phyloP scores from a whole-genome alignment of 2,888 invertebrate species.

The Cenopis cana region DNA sequence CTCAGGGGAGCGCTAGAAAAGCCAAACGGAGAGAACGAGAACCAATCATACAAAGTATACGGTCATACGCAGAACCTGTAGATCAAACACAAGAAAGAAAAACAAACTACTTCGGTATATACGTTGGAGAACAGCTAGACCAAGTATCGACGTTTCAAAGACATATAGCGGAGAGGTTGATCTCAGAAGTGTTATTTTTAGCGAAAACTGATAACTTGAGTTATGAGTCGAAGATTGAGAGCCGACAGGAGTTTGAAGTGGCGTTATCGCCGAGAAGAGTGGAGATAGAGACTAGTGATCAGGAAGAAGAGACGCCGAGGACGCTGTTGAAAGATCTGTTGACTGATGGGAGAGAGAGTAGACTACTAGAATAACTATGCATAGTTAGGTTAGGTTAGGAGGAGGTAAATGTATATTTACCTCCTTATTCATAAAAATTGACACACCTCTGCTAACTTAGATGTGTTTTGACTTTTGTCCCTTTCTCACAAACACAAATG shows the following conservation, averaged over 20 bases:
- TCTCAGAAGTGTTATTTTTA: constrained; percentile 16
- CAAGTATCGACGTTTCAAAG: constrained; percentile 9
- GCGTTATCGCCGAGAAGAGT: background rate
- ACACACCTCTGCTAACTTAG: too few species aligned
- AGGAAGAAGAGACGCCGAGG: too few species aligned
- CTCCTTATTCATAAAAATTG: too few species aligned
- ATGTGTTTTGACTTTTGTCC: too few species aligned
- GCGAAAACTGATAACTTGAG: constrained; percentile 4
- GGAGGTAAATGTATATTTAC: too few species aligned
- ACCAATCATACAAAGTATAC: background rate
- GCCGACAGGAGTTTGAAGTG: background rate
- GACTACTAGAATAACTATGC: too few species aligned
- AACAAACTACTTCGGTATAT: constrained; percentile 1
- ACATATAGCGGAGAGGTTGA: constrained; percentile 6
- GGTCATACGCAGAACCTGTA: background rate
- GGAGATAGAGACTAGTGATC: background rate
- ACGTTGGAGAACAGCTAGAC: constrained; percentile 6
- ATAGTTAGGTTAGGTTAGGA: too few species aligned
- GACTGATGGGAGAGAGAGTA: background rate
- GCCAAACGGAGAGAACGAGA: background rate
- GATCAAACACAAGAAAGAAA: background rate
- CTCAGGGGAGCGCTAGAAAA: background rate
- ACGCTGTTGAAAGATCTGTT: constrained; percentile 5
- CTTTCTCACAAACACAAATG: too few species aligned
- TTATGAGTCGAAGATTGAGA: constrained; percentile 9